A percentile compares a stretch with the other conserved stretches of the same genome.
Conservation (phyloP, 2,113 vertebrate species). For the Acanthisitta chloris region DNA sequence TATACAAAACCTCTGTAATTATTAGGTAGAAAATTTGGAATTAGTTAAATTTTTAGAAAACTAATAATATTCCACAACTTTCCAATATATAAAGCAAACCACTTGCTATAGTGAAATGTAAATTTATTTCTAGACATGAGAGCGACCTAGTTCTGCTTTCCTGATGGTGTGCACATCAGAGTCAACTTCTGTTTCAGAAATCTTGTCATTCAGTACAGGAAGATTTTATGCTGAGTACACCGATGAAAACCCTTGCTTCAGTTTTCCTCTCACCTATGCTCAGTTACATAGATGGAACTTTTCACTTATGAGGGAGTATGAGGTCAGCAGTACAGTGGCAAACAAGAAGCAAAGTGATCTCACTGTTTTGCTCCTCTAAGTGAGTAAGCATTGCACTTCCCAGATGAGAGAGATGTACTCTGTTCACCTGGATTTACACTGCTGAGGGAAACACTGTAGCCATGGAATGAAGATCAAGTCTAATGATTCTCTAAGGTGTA, state of each 20-base stretch:
- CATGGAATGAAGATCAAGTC: background rate
- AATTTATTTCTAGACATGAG: background rate
- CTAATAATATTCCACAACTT: background rate
- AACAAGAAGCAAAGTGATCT: background rate
- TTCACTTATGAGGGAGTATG: background rate
- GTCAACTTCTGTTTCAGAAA: background rate
- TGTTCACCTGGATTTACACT: background rate
- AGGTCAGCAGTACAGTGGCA: background rate
- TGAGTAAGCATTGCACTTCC: background rate
- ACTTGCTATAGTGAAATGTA: background rate
- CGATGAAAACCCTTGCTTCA: background rate
- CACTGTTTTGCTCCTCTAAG: background rate
- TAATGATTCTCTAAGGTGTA: background rate
- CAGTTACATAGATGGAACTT: background rate
- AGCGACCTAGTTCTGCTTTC: slow-evolving; percentile 57
- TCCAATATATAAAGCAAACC: background rate
- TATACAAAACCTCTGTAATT: background rate
- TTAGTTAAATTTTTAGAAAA: background rate
- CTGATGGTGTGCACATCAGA: slow-evolving; percentile 10
- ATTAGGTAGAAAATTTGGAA: background rate
- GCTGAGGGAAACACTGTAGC: background rate
- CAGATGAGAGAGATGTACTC: background rate
- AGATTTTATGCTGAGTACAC: background rate
- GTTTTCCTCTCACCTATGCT: background rate
- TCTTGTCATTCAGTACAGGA: background rate